Base-by-base conservation (phyloP, 1,140 invertebrate species). In the Drosophila auraria region DNA sequence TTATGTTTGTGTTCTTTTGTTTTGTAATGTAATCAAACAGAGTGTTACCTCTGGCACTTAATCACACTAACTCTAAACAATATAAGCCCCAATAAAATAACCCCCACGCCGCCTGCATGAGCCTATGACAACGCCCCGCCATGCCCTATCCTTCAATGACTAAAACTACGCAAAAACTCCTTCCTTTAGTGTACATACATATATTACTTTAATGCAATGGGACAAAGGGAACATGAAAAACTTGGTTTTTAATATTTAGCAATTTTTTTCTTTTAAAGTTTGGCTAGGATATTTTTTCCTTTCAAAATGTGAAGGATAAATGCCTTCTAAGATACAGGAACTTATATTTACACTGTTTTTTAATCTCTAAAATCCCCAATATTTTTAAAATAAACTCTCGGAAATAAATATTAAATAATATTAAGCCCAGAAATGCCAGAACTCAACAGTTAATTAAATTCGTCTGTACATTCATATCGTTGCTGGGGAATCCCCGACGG, bases 401-500 rank as follows among this genome's bases (percentile, higher is more conserved):
- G 36, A 57, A 40, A 50, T 25, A 51, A 53, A 44, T 27, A 40
- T 7, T 23, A 25, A 54, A 49, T 47, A 54, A 54, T 27, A 42
- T 60, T 15, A 40, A 40, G 20, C 27, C 6, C 5, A 0, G 23
- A 54, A 63, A 30, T 42, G 23, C 6, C 20, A 23, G 12, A 54
- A 25, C 12, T 59, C 72, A 64, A 68, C 58, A 87, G 68, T 78
- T 75, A 74, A 87, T 84, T 82, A 79, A 78, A 87, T 82, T 71
- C 58, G 2, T 68, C 38, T 59, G 60, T 66, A 68, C 56, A 75
- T 68, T 83, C 58, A 51, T 60, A 61, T 50, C 47, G 47, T 53
- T 59, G 42, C 36, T 27, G 30, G 15, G 59, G 40, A 58, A 58
- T 25, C 20, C 40, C 42, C 12, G 17, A 27, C 3, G 17, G 30